These are phyloP conservation scores for Styela plicata DNA, from an alignment of 23 tunicate species.

Conservation along the genomic window DNA sequence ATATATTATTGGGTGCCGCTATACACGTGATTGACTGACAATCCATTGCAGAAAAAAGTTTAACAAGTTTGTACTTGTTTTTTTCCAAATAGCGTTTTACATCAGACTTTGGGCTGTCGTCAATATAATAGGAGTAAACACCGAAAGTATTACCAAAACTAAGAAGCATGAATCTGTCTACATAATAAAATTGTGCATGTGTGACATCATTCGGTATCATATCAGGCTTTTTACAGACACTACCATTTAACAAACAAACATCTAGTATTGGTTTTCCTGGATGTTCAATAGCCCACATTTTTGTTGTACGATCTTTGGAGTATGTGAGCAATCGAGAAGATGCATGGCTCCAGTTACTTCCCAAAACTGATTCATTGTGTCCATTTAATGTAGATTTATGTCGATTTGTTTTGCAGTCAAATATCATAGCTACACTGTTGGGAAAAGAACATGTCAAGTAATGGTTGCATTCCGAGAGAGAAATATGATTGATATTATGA, in stretches of 20 bases:
- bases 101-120: constrained; percentile 61
- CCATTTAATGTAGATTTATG: constrained; percentile 8
- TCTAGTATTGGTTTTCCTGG: constrained; percentile 35
- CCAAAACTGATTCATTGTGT: constrained; percentile 4
- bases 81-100: constrained; percentile 70
- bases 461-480: constrained; percentile 3
- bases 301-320: constrained; percentile 48
- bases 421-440: neutral
- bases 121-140: constrained; percentile 41
- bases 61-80: constrained; percentile 47
- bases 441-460: neutral
- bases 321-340: neutral
- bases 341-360: neutral
- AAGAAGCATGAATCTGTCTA: constrained; percentile 59
- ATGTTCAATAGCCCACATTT: constrained; percentile 30
- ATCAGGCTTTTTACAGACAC: neutral
- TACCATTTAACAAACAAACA: constrained; percentile 4
- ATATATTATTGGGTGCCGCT: constrained; percentile 55
- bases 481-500: constrained; percentile 3
- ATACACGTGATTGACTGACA: constrained; percentile 49
- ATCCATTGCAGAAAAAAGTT: constrained; percentile 27
- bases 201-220: constrained; percentile 39
- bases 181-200: constrained; percentile 66
- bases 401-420: neutral
- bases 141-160: constrained; percentile 38